Percentiles rank a stretch among this genome's conserved stretches.
Conservation (phyloP, 2,888 invertebrate species). For the Drosophila falleni region DNA sequence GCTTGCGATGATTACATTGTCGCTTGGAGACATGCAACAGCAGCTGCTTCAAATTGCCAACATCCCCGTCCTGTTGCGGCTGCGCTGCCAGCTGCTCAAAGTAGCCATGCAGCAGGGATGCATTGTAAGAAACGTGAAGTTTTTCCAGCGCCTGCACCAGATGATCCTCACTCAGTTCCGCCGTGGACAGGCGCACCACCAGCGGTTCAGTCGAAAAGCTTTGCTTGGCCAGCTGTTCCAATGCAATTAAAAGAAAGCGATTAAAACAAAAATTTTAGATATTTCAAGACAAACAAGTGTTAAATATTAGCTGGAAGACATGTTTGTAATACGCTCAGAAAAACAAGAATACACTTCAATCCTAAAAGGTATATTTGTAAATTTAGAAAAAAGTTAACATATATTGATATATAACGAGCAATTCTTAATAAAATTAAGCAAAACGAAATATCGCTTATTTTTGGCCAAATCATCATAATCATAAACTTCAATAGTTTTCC, state of each 20-base stretch:
- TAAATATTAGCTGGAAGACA: too few species aligned
- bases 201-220: constrained; percentile 77
- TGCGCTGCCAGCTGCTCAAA: constrained; percentile 62
- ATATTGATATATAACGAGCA: too few species aligned
- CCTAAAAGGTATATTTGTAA: too few species aligned
- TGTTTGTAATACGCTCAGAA: too few species aligned
- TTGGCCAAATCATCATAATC: too few species aligned
- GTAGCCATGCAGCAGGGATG: constrained; percentile 76
- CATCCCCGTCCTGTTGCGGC: constrained; percentile 29
- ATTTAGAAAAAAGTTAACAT: too few species aligned
- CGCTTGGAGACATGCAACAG: constrained; percentile 83
- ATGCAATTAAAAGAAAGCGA: background rate
- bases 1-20: constrained; percentile 83
- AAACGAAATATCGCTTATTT: too few species aligned
- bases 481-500: too few species aligned
- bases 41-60: constrained; percentile 79
- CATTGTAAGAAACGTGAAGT: constrained; percentile 82
- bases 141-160: constrained; percentile 85
- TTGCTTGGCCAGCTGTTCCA: constrained; percentile 59
- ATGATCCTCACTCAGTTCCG: constrained; percentile 82
- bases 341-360: too few species aligned
- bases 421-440: too few species aligned
- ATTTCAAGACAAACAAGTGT: background rate
- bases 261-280: background rate
- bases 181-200: constrained; percentile 79